Conservation (phyloP, 2,113 vertebrate genomes). For the Sapajus apella region DNA sequence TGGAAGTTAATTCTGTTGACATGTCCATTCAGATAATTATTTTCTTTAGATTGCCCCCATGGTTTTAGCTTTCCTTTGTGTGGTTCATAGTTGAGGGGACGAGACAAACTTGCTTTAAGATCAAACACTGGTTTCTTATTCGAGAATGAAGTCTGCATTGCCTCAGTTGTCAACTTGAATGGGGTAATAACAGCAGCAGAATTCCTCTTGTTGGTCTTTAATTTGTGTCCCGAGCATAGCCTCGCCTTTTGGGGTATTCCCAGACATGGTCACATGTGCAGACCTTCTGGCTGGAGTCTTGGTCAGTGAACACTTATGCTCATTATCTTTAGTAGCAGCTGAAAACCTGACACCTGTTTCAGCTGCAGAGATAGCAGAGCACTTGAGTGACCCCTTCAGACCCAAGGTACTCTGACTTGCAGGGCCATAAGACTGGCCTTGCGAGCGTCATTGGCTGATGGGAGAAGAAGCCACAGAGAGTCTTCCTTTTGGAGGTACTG, state of each 20-base stretch:
- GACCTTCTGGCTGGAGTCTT: slow-evolving; percentile 95
- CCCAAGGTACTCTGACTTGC: slow-evolving; percentile 74
- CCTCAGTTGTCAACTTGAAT: slow-evolving; percentile 85
- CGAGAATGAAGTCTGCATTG: slow-evolving; percentile 81
- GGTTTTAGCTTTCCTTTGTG: slow-evolving; percentile 86
- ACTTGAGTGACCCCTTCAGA: slow-evolving; percentile 81
- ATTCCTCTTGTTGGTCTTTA: slow-evolving; percentile 49
- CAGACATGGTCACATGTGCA: slow-evolving; percentile 77
- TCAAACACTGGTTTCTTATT: slow-evolving; percentile 91
- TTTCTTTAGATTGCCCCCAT: slow-evolving; percentile 86
- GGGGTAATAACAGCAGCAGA: slow-evolving; percentile 81
- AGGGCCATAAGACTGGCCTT: slow-evolving; percentile 15
- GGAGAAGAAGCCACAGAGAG: slow-evolving; percentile 69
- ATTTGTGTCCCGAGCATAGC: not conserved
- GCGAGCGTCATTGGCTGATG: slow-evolving; percentile 65
- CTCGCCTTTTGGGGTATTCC: slow-evolving; percentile 64
- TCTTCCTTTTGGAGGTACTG: slow-evolving; percentile 73
- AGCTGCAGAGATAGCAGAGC: slow-evolving; percentile 85
- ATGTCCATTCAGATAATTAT: slow-evolving; percentile 77
- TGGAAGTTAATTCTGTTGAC: slow-evolving; percentile 69
- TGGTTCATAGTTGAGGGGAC: slow-evolving; percentile 92
- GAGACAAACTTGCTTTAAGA: slow-evolving; percentile 94
- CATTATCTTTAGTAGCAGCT: slow-evolving; percentile 90
- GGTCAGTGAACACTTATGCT: slow-evolving; percentile 89
- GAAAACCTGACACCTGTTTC: slow-evolving; percentile 97